Evolutionary conservation across 2,888 invertebrate genomes (phyloP), one percentile per base, ranked within the genome.

Genomic region (Malthinus flaveolus): DNA sequence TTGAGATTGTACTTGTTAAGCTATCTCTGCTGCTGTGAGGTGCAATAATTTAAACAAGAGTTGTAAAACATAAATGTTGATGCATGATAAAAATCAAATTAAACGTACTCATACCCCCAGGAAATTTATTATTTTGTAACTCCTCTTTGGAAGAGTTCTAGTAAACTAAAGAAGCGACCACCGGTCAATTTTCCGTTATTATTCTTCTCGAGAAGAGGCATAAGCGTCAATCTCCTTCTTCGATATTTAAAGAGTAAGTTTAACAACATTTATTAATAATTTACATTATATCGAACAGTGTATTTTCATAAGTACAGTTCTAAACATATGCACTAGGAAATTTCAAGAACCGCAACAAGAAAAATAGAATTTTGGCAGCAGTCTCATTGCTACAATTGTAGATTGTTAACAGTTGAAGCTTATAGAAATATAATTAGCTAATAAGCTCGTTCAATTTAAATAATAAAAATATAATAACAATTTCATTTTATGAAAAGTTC

Each of bases 21-120:
- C 48, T 49, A 61, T 67, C 60, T 64, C 56, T 68, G 64, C 72
- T 73, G 73, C 73, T 73, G 73, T 73, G 73, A 63, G 61, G 64
- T 67, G 70, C 73, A 73, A 73, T 73, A 73, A 73, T 7, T 10
- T 42, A 37, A 12, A 32, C 45, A 45, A 49, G 37, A 53, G 50
- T n/a, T n/a, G 13, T 35, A 53, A 49, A 48, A 54, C 15, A 23
- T 42, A 8, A 42, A 5, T 39, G 13, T 10, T 50, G 50, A 11
- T 32, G 13, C 13, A 3, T 39, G 7, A 8, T 23, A 7, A 8
- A 11, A 32, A 49, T 37, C 10, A 31, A 9, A 37, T 36, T 49
- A 37, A 23, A 9, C 31, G n/a, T 23, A 3, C 23, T 5, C 31
- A 6, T 23, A 3, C 23, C 23, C 5, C 23, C 23, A 23, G 2